Evolutionary conservation across 2,113 vertebrate genomes (phyloP), one percentile per base, ranked within the genome.

Genomic region (Notothenia rossii): DNA sequence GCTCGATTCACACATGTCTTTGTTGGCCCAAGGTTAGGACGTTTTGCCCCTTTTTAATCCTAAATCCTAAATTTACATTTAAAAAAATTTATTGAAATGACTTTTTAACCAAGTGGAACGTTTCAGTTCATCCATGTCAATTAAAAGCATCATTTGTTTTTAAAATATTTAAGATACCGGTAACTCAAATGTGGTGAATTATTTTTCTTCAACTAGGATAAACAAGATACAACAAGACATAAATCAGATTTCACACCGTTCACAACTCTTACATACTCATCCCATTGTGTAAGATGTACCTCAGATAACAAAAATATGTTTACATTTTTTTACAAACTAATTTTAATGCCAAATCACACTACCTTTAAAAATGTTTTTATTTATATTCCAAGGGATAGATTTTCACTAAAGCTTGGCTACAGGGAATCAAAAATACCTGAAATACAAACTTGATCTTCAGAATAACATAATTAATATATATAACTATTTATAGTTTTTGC

Each of bases 11-110:
- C 71, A 72, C 65, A 25, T 53, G 74, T 25, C 78, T 87, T 91
- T 89, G 85, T 91, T 70, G 72, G 50, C 46, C 43, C 81, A 89
- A 88, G 80, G 88, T 87, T 79, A 89, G 65, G 79, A 71, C 69
- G 11, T 71, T 69, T 76, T 74, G 69, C 49, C 58, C 73, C 56
- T 73, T 77, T 61, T 43, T 78, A 88, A 85, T 88, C 80, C 83
- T 77, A 64, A 88, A 85, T 88, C 80, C 83, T 77, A 64, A 59
- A 40, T 40, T 40, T 71, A 29, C 78, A 86, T 77, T 74, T 77
- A 45, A 74, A 18, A 50, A 86, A 82, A 77, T 18, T 71, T 66
- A 54, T 56, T 71, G n/a, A 51, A 62, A 63, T 86, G 76, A 56
- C 53, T 60, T 82, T 67, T 64, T 67, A 68, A 72, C 56, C 77